phyloP scores from a whole-genome alignment of 2,888 invertebrate genomes.

The Lasius fuliginosus region DNA sequence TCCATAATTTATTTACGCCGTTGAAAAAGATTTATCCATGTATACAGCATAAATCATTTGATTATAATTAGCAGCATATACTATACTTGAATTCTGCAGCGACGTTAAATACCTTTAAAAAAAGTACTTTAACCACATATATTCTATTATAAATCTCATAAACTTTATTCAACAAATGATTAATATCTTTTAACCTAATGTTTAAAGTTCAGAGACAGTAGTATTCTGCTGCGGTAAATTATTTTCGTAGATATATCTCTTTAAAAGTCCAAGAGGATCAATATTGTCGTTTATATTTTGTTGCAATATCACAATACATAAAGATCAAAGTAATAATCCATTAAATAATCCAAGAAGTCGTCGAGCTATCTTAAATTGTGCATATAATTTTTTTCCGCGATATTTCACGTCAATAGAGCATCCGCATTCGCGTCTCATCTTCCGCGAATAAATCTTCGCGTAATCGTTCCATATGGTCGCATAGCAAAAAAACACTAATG shows the following conservation, averaged over 20 bases:
- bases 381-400: slow-evolving; percentile 20
- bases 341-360: slow-evolving; percentile 1
- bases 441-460: slow-evolving; percentile 39
- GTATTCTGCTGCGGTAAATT: not conserved
- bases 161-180: slow-evolving; percentile 30
- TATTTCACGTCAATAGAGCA: slow-evolving; percentile 20
- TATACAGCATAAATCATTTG: slow-evolving; percentile 29
- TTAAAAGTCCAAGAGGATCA: not conserved
- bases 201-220: not conserved
- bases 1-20: slow-evolving; percentile 56
- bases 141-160: slow-evolving; percentile 29
- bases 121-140: slow-evolving; percentile 18
- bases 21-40: slow-evolving; percentile 28
- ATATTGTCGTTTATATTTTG: slow-evolving; percentile 7
- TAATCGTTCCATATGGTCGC: slow-evolving; percentile 29
- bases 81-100: slow-evolving; percentile 26
- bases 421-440: slow-evolving; percentile 18
- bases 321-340: not conserved
- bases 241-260: not conserved
- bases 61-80: slow-evolving; percentile 39
- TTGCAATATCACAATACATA: not conserved
- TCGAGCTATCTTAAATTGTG: slow-evolving; percentile 5
- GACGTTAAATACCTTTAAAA: slow-evolving; percentile 12
- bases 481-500: slow-evolving; percentile 49
- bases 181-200: slow-evolving; percentile 23